These are phyloP conservation scores for Netelia fuscicornis DNA, from an alignment of 2,888 invertebrate genomes.

Conservation along the genomic window DNA sequence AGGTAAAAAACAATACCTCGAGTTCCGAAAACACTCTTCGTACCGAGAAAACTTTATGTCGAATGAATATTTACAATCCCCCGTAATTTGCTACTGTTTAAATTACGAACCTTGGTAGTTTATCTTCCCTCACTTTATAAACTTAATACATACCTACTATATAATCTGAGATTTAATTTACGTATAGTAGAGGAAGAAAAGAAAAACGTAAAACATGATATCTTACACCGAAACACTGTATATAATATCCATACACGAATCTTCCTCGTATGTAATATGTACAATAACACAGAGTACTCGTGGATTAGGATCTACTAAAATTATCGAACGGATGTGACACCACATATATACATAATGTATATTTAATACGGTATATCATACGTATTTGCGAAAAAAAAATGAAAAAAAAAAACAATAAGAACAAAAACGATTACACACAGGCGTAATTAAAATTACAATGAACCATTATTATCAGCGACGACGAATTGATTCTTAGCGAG, in stretches of 20 bases:
- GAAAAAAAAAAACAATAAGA: conserved; percentile 10
- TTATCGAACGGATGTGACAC: conserved; percentile 61
- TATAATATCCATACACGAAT: conserved; percentile 69
- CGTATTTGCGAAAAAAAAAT: conserved; percentile 3
- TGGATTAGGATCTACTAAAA: conserved; percentile 60
- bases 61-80: conserved; percentile 63
- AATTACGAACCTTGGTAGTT: conserved; percentile 61
- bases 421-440: too few species aligned
- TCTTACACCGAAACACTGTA: conserved; percentile 65
- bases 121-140: conserved; percentile 15
- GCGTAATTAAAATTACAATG: conserved; percentile 60
- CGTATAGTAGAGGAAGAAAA: conserved; percentile 22
- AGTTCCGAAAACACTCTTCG: conserved; percentile 27
- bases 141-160: conserved; percentile 27
- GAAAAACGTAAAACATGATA: conserved; percentile 32
- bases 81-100: conserved; percentile 64
- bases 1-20: conserved; percentile 13
- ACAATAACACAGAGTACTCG: conserved; percentile 71
- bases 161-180: conserved; percentile 61
- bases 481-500: conserved; percentile 52
- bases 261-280: conserved; percentile 75
- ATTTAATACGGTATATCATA: conserved; percentile 44
- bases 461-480: conserved; percentile 63
- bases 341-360: conserved; percentile 61
- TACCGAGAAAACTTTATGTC: conserved; percentile 49